These are phyloP conservation scores for Tromatobia lineatoria DNA, from an alignment of 2,888 invertebrate species.

Conservation along the genomic window DNA sequence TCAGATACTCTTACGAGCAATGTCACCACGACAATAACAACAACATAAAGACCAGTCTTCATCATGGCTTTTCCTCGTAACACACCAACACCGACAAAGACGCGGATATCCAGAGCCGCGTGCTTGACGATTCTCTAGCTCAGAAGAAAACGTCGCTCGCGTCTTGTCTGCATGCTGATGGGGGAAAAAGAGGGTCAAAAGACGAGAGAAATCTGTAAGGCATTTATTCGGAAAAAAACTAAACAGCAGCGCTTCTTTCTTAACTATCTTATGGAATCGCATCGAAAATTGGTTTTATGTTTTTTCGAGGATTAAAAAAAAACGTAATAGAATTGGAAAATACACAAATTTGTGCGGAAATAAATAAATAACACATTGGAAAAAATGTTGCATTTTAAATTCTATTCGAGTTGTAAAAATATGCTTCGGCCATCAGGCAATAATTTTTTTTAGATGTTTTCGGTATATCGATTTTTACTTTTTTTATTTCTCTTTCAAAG, in stretches of 20 bases:
- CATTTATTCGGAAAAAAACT: not conserved
- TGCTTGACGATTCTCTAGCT: slow-evolving; percentile 3
- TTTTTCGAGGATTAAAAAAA: no score
- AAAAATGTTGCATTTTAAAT: no score
- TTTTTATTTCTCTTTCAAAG: no score
- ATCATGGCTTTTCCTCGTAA: not conserved
- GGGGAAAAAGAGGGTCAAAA: not conserved
- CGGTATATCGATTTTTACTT: no score
- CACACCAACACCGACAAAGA: slow-evolving; percentile 19
- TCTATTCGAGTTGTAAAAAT: no score
- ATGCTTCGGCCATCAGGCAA: no score
- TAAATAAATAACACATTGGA: no score
- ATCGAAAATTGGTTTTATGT: no score
- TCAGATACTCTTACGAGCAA: not conserved
- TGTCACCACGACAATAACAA: slow-evolving; percentile 2
- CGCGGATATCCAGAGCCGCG: not conserved
- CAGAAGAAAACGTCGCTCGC: not conserved
- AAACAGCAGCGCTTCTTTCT: not conserved
- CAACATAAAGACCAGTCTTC: not conserved
- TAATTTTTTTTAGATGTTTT: no score
- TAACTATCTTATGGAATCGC: not conserved
- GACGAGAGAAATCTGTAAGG: slow-evolving; percentile 7
- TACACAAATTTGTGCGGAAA: no score
- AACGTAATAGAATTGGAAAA: no score
- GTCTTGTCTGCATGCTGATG: not conserved